A percentile compares a stretch with the other conserved stretches of the same genome.
These are phyloP conservation scores for Calliopum simillimum DNA, from an alignment of 2,888 invertebrate genomes.

Conservation along the genomic window DNA sequence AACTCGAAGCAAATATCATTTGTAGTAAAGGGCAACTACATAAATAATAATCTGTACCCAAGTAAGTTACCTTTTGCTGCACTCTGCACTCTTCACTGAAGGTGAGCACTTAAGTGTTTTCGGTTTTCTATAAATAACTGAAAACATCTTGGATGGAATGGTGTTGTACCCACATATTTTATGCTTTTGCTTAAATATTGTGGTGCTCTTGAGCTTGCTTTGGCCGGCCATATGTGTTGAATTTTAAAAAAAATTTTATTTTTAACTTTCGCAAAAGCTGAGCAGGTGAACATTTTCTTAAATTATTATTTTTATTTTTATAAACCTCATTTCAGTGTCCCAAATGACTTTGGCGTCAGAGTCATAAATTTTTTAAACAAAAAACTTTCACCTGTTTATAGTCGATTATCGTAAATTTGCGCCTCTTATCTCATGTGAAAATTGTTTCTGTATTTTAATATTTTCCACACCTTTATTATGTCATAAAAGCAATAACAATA, in stretches of 20 bases:
- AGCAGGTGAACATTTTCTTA: constrained; percentile 32
- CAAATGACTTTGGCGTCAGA: constrained; percentile 34
- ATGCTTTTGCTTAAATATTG: too few relatives aligned
- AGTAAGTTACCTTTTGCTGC: background rate
- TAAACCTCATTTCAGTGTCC: background rate
- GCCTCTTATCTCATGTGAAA: background rate
- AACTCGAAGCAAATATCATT: too few relatives aligned
- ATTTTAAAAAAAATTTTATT: constrained; percentile 8
- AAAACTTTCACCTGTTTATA: constrained; percentile 36
- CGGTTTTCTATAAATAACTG: too few relatives aligned
- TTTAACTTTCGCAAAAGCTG: constrained; percentile 32
- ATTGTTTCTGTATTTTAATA: too few relatives aligned
- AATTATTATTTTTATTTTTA: constrained; percentile 21
- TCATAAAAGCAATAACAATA: constrained; percentile 45
- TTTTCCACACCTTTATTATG: constrained; percentile 43
- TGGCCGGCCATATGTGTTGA: too few relatives aligned
- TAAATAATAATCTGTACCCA: background rate
- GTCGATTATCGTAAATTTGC: constrained; percentile 32
- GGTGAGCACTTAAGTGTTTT: constrained; percentile 4
- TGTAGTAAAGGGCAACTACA: too few relatives aligned
- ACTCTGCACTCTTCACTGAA: background rate
- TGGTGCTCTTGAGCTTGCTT: too few relatives aligned
- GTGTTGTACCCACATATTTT: too few relatives aligned
- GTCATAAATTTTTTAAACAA: constrained; percentile 35
- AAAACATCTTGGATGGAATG: too few relatives aligned